phyloP scores from a whole-genome alignment of 30 jellyfish, hydroid and myxozoan species.

The Pseudorhiza aurosa region DNA sequence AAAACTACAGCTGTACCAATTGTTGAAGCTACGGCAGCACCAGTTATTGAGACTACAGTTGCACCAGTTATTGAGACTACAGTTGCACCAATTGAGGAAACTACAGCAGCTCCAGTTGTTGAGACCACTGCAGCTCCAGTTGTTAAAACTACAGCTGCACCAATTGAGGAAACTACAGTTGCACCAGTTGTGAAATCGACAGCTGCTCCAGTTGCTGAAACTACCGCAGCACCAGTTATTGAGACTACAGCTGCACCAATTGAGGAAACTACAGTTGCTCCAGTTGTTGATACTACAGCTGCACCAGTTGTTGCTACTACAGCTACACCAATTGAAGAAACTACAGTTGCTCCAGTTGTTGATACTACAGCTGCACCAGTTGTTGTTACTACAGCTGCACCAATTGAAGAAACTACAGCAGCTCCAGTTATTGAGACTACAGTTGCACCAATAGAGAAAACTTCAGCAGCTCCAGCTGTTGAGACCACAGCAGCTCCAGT shows the following conservation, averaged over 20 bases:
- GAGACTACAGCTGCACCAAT: slow-evolving; percentile 10
- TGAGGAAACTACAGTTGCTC: background rate
- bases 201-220: slow-evolving; percentile 28
- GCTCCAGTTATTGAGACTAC: slow-evolving; percentile 5
- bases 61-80: background rate
- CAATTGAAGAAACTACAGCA: background rate
- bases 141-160: background rate
- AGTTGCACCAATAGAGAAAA: background rate
- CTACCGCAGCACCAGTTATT: slow-evolving; percentile 18
- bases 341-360: slow-evolving; percentile 8
- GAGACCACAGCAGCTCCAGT: slow-evolving; percentile 11
- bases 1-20: slow-evolving; percentile 3
- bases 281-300: background rate
- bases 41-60: slow-evolving; percentile 8
- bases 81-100: slow-evolving; percentile 4
- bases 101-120: slow-evolving; percentile 19
- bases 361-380: slow-evolving; percentile 22
- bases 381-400: background rate
- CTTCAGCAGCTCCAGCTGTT: background rate
- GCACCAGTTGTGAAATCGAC: slow-evolving; percentile 6
- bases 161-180: background rate
- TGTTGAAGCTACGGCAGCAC: background rate
- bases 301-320: slow-evolving; percentile 1
- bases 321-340: background rate
- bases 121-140: slow-evolving; percentile 8